A percentile compares a stretch with the other conserved stretches of the same genome.
These are phyloP conservation scores for Campopleginae sp. DNA, from an alignment of 2,888 invertebrate genomes.

Conservation along the genomic window DNA sequence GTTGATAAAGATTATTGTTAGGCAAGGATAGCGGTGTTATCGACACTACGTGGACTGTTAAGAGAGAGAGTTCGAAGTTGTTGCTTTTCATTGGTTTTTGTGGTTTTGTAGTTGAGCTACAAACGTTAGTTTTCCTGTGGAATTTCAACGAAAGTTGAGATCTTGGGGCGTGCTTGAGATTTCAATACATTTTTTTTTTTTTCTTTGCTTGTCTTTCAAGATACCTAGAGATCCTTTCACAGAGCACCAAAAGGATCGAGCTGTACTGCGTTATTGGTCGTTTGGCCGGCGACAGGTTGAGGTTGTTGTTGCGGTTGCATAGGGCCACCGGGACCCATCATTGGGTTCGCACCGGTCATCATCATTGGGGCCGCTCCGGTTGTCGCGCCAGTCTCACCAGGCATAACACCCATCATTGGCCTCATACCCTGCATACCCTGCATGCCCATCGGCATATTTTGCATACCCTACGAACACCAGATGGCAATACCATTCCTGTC, in stretches of 20 bases:
- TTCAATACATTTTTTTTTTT: neutral
- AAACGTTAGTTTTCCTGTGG: neutral
- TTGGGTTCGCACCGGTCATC: slow-evolving; percentile 76
- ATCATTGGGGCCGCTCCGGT: slow-evolving; percentile 78
- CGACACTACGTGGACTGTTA: slow-evolving; percentile 11
- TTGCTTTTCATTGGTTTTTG: neutral
- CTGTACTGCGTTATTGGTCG: slow-evolving; percentile 84
- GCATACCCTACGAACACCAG: slow-evolving; percentile 78
- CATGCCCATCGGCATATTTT: slow-evolving; percentile 80
- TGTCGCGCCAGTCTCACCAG: slow-evolving; percentile 75
- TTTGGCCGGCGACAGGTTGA: slow-evolving; percentile 79
- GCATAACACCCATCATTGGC: slow-evolving; percentile 81
- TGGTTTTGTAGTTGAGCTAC: neutral
- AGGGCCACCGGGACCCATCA: slow-evolving; percentile 75
- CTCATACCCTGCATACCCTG: slow-evolving; percentile 80
- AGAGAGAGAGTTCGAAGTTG: neutral
- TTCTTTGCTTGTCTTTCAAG: slow-evolving; percentile 12
- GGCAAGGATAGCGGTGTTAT: slow-evolving; percentile 4
- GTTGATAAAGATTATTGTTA: slow-evolving; percentile 10
- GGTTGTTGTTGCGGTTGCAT: slow-evolving; percentile 75
- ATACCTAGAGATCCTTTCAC: slow-evolving; percentile 79
- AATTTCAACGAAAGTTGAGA: neutral
- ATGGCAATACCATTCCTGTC: slow-evolving; percentile 60
- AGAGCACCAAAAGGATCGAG: slow-evolving; percentile 86
- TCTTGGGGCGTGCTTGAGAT: neutral